A percentile compares a stretch with the other conserved stretches of the same genome.
These are phyloP conservation scores for Mylabris sibirica DNA, from an alignment of 2,888 invertebrate species.

Conservation along the genomic window DNA sequence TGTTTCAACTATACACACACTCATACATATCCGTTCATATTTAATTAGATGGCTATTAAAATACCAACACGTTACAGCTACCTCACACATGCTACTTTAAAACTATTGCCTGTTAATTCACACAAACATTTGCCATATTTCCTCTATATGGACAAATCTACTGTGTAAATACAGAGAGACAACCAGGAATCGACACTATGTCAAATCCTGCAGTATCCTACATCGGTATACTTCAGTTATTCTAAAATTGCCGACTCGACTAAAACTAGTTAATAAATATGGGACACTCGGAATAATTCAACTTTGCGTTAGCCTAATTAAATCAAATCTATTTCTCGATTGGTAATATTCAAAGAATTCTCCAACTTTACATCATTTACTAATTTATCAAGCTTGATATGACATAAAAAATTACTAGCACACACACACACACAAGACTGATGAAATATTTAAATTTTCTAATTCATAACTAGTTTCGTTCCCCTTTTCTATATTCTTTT, in stretches of 20 bases:
- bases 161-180: neutral
- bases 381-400: neutral
- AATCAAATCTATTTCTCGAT: too few relatives aligned
- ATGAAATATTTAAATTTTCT: neutral
- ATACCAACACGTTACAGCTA: constrained; percentile 12
- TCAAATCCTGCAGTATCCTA: too few relatives aligned
- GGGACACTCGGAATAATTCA: too few relatives aligned
- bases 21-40: constrained; percentile 5
- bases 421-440: too few relatives aligned
- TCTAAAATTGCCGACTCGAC: too few relatives aligned
- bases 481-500: neutral
- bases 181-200: neutral
- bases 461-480: neutral
- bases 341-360: too few relatives aligned
- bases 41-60: constrained; percentile 12
- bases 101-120: constrained; percentile 8
- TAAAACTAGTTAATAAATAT: too few relatives aligned
- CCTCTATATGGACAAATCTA: neutral
- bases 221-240: too few relatives aligned
- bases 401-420: neutral
- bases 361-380: too few relatives aligned
- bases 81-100: constrained; percentile 10
- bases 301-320: too few relatives aligned
- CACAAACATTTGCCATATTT: constrained; percentile 7
- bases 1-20: neutral